A percentile compares a stretch with the other conserved stretches of the same genome.
Conservation (phyloP, 2,797 vertebrate genomes). For the Dryobates pubescens region DNA sequence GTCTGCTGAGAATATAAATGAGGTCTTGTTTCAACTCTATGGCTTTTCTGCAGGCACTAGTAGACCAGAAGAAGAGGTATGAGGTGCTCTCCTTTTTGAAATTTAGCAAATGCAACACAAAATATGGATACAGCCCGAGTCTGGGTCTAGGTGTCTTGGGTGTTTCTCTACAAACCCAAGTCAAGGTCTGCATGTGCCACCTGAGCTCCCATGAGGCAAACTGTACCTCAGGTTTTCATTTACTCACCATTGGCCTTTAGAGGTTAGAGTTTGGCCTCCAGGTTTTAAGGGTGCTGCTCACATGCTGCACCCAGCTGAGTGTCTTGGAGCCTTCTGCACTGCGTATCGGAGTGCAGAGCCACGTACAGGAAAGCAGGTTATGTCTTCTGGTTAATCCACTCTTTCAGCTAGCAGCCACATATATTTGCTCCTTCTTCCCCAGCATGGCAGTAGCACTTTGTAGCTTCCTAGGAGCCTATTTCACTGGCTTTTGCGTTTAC, state of each 20-base stretch:
- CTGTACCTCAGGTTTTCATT: background rate
- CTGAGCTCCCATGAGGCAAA: background rate
- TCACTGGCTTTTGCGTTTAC: background rate
- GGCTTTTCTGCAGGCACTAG: constrained; percentile 40
- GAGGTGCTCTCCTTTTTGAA: background rate
- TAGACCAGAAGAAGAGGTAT: constrained; percentile 21
- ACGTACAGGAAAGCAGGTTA: constrained; percentile 24
- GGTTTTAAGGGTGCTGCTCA: background rate
- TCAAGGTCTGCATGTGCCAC: background rate
- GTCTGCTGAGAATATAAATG: constrained; percentile 64
- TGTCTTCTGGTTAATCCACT: constrained; percentile 26
- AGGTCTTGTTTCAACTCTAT: constrained; percentile 47
- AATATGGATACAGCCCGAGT: background rate
- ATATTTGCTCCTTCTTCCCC: constrained; percentile 27
- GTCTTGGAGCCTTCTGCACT: background rate
- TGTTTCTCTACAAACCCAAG: background rate
- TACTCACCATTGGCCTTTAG: background rate
- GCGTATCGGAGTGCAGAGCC: background rate
- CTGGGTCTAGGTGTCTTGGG: background rate
- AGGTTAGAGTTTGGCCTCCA: background rate
- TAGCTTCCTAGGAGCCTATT: background rate
- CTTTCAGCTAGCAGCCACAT: background rate
- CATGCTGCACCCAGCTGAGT: background rate
- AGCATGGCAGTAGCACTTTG: background rate
- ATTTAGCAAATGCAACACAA: background rate